phyloP scores from a whole-genome alignment of 1,140 invertebrate species.

The Rhyzopertha dominica region DNA sequence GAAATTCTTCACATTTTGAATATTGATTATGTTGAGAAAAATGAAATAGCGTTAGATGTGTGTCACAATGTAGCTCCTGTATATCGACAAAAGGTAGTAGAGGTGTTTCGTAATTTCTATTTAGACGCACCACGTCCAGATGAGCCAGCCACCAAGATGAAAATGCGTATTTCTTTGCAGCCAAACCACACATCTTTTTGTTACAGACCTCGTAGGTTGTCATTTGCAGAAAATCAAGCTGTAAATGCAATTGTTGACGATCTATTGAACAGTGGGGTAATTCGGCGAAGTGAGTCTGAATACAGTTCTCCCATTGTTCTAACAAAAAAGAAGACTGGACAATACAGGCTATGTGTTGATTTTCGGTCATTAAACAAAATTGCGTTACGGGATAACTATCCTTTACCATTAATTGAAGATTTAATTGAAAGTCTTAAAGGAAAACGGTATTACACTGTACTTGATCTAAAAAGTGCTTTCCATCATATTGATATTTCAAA shows the following conservation, averaged over 20 bases:
- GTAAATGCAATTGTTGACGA: constrained; percentile 32
- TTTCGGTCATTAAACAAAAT: constrained; percentile 46
- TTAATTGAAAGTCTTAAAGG: no score
- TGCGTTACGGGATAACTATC: constrained; percentile 31
- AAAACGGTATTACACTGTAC: constrained; percentile 27
- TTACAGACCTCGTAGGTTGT: constrained; percentile 30
- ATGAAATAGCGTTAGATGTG: no score
- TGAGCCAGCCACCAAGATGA: not conserved
- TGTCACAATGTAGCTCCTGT: no score
- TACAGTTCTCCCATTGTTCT: constrained; percentile 46
- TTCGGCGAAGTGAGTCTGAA: constrained; percentile 32
- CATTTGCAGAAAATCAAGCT: constrained; percentile 23
- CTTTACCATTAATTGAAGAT: constrained; percentile 36
- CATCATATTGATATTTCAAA: constrained; percentile 22
- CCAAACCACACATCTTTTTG: constrained; percentile 28
- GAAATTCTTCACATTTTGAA: no score
- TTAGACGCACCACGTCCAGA: no score
- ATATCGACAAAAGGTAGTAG: no score
- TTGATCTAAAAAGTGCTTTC: constrained; percentile 25
- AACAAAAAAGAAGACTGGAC: no score
- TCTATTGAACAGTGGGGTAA: constrained; percentile 32
- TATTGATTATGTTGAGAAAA: no score
- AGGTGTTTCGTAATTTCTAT: no score
- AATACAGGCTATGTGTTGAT: constrained; percentile 48
- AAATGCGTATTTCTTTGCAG: constrained; percentile 7